Percentiles rank a stretch among this genome's conserved stretches.
Conservation (phyloP, 2,797 vertebrate species). For the Silurus aristotelis region DNA sequence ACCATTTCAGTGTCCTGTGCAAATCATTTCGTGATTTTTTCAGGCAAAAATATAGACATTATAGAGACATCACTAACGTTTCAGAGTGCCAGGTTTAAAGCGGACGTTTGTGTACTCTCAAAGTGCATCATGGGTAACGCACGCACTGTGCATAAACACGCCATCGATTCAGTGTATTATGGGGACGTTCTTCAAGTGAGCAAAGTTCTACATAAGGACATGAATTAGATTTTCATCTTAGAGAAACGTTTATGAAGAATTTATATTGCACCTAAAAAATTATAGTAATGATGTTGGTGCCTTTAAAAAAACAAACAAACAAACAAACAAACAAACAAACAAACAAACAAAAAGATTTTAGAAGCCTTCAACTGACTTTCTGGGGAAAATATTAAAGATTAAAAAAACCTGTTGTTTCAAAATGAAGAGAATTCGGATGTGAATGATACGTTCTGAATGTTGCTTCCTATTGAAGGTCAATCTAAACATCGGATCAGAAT, state of each 20-base stretch:
- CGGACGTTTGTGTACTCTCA: neutral
- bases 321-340: too few relatives aligned
- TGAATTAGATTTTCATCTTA: neutral
- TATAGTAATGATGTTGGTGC: neutral
- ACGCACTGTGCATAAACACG: neutral
- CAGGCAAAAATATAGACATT: neutral
- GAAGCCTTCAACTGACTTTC: neutral
- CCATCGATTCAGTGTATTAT: neutral
- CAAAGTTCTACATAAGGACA: neutral
- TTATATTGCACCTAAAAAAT: too few relatives aligned
- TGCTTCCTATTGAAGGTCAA: neutral
- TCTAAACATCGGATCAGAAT: neutral
- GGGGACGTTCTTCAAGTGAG: neutral
- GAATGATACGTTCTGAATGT: neutral
- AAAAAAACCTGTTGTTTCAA: neutral
- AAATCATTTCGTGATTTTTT: neutral
- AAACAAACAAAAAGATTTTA: too few relatives aligned
- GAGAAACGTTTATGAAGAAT: neutral
- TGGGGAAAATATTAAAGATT: neutral
- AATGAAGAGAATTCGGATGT: neutral
- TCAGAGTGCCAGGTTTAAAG: neutral
- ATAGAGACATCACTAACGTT: neutral
- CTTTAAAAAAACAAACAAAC: too few relatives aligned
- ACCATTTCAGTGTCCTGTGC: neutral
- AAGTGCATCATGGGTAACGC: slow-evolving; percentile 12